phyloP scores from a whole-genome alignment of 1,140 invertebrate species.

The Pteromalus puparum region DNA sequence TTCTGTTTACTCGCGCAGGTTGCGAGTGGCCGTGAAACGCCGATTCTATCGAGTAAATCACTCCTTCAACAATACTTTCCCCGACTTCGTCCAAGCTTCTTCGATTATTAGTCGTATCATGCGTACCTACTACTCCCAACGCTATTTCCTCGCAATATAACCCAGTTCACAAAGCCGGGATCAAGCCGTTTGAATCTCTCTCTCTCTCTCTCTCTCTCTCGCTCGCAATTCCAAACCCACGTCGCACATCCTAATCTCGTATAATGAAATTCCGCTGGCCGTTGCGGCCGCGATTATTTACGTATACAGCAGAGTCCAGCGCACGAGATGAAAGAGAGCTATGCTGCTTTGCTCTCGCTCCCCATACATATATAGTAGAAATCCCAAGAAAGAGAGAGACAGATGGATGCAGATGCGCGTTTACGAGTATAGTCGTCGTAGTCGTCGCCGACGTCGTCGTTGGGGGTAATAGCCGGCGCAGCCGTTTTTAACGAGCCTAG shows the following conservation, averaged over 20 bases:
- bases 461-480: slow-evolving; percentile 6
- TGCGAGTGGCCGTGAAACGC: not conserved
- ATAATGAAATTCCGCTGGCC: slow-evolving; percentile 26
- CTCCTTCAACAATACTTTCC: not conserved
- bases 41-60: not conserved
- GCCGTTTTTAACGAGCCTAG: slow-evolving; percentile 25
- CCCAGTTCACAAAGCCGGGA: not conserved
- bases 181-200: not conserved
- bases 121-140: not conserved
- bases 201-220: not conserved
- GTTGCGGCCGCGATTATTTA: slow-evolving; percentile 19
- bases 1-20: not conserved
- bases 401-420: slow-evolving; percentile 18
- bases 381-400: not conserved
- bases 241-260: slow-evolving; percentile 18
- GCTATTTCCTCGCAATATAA: not conserved
- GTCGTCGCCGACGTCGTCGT: not conserved
- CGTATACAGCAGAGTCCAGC: not conserved
- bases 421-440: not conserved
- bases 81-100: not conserved
- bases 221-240: not conserved
- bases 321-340: not conserved
- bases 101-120: not conserved
- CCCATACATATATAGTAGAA: not conserved
- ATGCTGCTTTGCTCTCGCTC: not conserved